Base-by-base conservation (phyloP, 1,140 invertebrate genomes). In the Nebria ingens region DNA sequence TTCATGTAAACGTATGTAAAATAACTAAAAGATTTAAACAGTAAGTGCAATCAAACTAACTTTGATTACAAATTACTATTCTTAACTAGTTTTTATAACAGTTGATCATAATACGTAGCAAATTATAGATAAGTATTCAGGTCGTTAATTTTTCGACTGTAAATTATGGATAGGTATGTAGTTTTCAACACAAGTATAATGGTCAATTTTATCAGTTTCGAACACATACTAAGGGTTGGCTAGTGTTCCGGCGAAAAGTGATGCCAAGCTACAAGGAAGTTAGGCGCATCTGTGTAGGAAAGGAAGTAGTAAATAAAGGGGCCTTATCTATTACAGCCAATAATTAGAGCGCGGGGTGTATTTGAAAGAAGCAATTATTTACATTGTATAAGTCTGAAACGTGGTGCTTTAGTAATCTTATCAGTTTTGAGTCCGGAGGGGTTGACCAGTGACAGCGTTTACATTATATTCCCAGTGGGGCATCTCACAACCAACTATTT, bases 301-400 rank as follows among this genome's bases (percentile, higher is more conserved):
- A 45, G 40, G 40, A 45, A 45, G 40, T 45, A 45, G 40, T 45
- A 45, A 45, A 45, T 45, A 45, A 45, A 45, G 40, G 25, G n/a
- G 40, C 17, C 40, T 45, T 45, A 45, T 45, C 40, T 45, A 17
- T 45, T 45, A 51, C 21, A 51, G 50, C 50, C 50, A 51, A 51
- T 51, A 51, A 51, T 51, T 51, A 51, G 3, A 51, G 21, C 19
- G n/a, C n/a, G 11, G 21, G 50, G 50, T 4, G 50, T 51, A 51
- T 51, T 51, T 12, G 50, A 51, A 51, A 51, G 50, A 51, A 51
- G 50, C 50, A 21, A 51, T 51, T 51, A 51, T 51, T 51, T 51
- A 51, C 50, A 51, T 51, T 51, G 50, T 51, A 51, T 51, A 51
- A 51, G 50, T 51, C 21, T 22, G 21, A 20, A 22, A 20, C 15